Base-by-base conservation (phyloP, 2,888 invertebrate genomes). In the Xanthia togata region DNA sequence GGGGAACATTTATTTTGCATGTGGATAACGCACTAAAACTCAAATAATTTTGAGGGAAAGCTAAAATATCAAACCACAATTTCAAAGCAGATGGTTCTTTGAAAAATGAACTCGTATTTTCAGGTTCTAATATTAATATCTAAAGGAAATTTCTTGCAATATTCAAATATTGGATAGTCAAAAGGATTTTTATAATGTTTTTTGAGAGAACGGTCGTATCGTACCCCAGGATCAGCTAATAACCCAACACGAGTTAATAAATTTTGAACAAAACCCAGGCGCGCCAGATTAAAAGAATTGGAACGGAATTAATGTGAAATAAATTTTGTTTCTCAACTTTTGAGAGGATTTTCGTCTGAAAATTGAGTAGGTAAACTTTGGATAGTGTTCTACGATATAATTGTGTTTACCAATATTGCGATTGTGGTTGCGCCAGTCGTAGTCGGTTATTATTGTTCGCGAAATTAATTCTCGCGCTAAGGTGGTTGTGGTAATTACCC, bases 391-490 rank as follows among this genome's bases (percentile, higher is more conserved):
- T 55, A 72, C 38, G 38, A 31, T 73, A 60, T 76, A 64, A 83
- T 83, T 73, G 62, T 57, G 63, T 64, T 73, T 64, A 60, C 69
- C 78, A 82, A 82, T 80, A 84, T 78, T 79, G 79, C 65, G 73
- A 78, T 73, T 80, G 79, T 44, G 83, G 84, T 79, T 44, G 23
- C 64, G 60, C 73, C 70, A 63, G 17, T 8, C 41, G 71, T 80
- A 74, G 65, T 70, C 62, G 64, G 78, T 78, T 65, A 73, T 80
- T 87, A 89, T 85, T 85, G 81, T 76, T 83, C 63, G 57, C 74
- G 79, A 80, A 87, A 87, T 87, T 83, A 87, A 88, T 88, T 80
- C 70, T 82, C 69, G 63, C 53, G 44, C 63, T 63, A 55, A 81
- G 59, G 64, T 75, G 71, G 55, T 62, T 72, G 73, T 59, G 72